Percentiles rank a stretch among this genome's conserved stretches.
phyloP scores from a whole-genome alignment of 1,140 invertebrate genomes.

The Drosophila orosa region DNA sequence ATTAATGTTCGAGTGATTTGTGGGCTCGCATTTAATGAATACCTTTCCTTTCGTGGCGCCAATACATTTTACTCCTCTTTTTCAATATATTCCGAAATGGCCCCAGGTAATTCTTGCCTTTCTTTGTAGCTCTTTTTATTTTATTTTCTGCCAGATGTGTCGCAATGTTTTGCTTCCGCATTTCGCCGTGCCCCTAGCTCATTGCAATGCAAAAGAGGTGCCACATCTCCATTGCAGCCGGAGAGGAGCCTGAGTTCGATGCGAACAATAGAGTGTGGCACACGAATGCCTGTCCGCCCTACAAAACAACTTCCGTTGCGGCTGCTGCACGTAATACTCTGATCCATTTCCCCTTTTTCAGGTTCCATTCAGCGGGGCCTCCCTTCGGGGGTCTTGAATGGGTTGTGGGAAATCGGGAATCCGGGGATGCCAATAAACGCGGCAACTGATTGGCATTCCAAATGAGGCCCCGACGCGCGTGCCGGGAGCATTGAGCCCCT shows the following conservation, averaged over 20 bases:
- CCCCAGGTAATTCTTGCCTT: conserved; percentile 35
- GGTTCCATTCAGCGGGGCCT: conserved; percentile 1
- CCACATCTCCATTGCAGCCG: conserved; percentile 52
- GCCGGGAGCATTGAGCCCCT: conserved; percentile 43
- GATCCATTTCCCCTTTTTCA: conserved; percentile 42
- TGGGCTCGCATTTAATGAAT: conserved; percentile 29
- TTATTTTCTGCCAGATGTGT: conserved; percentile 23
- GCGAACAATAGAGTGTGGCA: conserved; percentile 59
- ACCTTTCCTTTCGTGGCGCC: conserved; percentile 33
- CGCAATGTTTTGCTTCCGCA: conserved; percentile 53
- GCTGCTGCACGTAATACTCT: conserved; percentile 56
- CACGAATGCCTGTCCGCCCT: conserved; percentile 52
- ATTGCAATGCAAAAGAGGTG: conserved; percentile 73
- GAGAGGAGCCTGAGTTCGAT: conserved; percentile 13
- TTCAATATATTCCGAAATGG: conserved; percentile 40
- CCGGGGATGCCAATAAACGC: conserved; percentile 63
- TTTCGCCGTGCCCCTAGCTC: conserved; percentile 45
- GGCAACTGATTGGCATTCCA: conserved; percentile 75
- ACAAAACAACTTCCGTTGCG: conserved; percentile 50
- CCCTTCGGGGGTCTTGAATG: neutral
- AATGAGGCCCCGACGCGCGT: conserved; percentile 57
- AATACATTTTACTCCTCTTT: conserved; percentile 9
- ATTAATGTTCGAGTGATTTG: conserved; percentile 23
- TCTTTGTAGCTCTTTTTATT: conserved; percentile 13
- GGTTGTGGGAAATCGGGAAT: neutral